A percentile compares a stretch with the other conserved stretches of the same genome.
These are phyloP conservation scores for Nymphalis polychloros DNA, from an alignment of 2,888 invertebrate genomes.

Conservation along the genomic window DNA sequence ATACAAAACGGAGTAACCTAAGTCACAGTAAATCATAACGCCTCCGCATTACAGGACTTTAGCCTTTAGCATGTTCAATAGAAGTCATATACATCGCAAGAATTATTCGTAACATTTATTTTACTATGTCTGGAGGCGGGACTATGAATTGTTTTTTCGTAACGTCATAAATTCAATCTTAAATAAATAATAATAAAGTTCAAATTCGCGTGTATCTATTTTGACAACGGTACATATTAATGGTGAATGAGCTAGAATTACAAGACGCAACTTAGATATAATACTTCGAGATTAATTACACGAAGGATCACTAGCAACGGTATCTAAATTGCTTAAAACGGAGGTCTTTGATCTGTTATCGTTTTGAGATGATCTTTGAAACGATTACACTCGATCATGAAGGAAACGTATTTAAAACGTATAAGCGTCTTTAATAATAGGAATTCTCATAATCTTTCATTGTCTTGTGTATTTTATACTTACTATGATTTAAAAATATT, in stretches of 20 bases:
- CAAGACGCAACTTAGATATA: conserved; percentile 33
- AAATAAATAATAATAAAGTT: neutral
- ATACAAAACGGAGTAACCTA: neutral
- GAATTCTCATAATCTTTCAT: neutral
- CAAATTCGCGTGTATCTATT: neutral
- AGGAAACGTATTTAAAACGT: neutral
- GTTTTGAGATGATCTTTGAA: conserved; percentile 10
- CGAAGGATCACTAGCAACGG: conserved; percentile 35
- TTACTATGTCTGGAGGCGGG: conserved; percentile 37
- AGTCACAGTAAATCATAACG: conserved; percentile 19
- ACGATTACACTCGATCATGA: neutral
- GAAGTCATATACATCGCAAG: conserved; percentile 26
- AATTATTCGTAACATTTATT: conserved; percentile 30
- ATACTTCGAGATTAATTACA: conserved; percentile 38
- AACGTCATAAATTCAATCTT: conserved; percentile 18
- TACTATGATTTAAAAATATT: too few species aligned
- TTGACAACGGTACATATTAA: conserved; percentile 26
- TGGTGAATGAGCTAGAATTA: conserved; percentile 38
- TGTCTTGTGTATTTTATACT: neutral
- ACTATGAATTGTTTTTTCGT: conserved; percentile 23
- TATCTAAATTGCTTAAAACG: conserved; percentile 33
- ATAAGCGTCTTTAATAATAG: neutral
- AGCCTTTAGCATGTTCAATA: conserved; percentile 22
- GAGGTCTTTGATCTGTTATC: conserved; percentile 35
- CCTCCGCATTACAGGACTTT: conserved; percentile 24